Evolutionary conservation across 2,888 invertebrate species (phyloP).

Genomic region (Ectropis crepuscularia): DNA sequence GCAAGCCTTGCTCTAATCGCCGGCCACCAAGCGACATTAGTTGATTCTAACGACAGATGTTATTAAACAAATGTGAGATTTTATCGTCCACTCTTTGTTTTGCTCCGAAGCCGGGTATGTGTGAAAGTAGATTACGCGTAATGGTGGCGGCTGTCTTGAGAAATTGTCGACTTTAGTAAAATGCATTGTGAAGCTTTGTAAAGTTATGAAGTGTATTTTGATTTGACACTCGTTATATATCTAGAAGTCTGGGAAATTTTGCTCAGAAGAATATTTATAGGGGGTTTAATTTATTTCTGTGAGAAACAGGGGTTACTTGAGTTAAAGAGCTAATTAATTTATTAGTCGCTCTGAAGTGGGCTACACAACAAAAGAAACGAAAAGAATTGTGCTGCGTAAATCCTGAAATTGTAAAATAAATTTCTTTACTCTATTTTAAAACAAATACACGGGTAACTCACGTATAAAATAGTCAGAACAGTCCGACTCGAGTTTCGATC

Average conservation of each 20-base stretch:
- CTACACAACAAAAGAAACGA: too few relatives aligned
- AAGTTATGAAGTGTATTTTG: constrained; percentile 1
- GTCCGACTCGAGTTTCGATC: too few relatives aligned
- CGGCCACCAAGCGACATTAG: constrained; percentile 63
- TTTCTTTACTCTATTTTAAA: too few relatives aligned
- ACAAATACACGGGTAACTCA: too few relatives aligned
- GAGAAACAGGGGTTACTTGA: too few relatives aligned
- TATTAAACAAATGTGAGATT: constrained; percentile 81
- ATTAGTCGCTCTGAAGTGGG: too few relatives aligned
- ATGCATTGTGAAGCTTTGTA: constrained; percentile 29
- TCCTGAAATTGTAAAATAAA: too few relatives aligned
- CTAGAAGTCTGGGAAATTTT: not conserved
- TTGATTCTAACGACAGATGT: constrained; percentile 77
- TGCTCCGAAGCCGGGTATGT: constrained; percentile 61
- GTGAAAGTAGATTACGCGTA: constrained; percentile 67
- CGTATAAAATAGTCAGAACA: too few relatives aligned
- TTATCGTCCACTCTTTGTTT: constrained; percentile 72
- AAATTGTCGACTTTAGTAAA: constrained; percentile 44
- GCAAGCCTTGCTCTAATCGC: constrained; percentile 53
- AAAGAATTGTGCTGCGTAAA: too few relatives aligned
- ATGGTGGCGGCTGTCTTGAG: constrained; percentile 47
- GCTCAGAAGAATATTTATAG: too few relatives aligned
- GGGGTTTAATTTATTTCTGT: too few relatives aligned
- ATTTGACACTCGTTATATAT: not conserved
- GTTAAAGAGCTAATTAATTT: too few relatives aligned